These are phyloP conservation scores for Apolygus lucorum DNA, from an alignment of 1,140 invertebrate genomes.

Conservation along the genomic window DNA sequence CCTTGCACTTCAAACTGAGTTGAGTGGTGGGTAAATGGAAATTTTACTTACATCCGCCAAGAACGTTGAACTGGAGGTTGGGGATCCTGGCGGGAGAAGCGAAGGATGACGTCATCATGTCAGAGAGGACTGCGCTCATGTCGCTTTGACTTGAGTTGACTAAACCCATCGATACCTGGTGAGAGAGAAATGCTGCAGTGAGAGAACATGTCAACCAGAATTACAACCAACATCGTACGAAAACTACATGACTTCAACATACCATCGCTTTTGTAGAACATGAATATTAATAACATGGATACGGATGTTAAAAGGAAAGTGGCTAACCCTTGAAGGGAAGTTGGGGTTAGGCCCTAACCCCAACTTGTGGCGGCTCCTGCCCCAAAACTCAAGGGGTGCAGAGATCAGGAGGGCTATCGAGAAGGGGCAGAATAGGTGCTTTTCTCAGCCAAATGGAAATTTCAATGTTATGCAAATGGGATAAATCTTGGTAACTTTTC, in stretches of 20 bases:
- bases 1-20: too few species aligned
- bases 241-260: background rate
- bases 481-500: too few species aligned
- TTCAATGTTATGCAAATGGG: too few species aligned
- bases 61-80: constrained; percentile 19
- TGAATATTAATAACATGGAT: background rate
- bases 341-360: too few species aligned
- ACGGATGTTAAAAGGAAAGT: too few species aligned
- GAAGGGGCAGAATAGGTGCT: too few species aligned
- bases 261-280: background rate
- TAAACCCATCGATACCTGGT: background rate
- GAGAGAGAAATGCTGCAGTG: background rate
- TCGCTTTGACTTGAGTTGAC: background rate
- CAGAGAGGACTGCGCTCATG: background rate
- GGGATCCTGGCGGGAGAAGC: constrained; percentile 12
- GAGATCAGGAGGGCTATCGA: too few species aligned
- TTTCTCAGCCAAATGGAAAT: too few species aligned
- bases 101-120: constrained; percentile 8
- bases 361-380: too few species aligned
- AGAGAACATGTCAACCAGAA: background rate
- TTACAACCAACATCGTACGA: background rate
- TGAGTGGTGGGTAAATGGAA: too few species aligned
- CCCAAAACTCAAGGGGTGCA: too few species aligned
- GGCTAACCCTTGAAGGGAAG: too few species aligned
- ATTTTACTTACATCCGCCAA: constrained; percentile 24